These are phyloP conservation scores for Falco biarmicus DNA, from an alignment of 2,797 vertebrate species.

Conservation along the genomic window DNA sequence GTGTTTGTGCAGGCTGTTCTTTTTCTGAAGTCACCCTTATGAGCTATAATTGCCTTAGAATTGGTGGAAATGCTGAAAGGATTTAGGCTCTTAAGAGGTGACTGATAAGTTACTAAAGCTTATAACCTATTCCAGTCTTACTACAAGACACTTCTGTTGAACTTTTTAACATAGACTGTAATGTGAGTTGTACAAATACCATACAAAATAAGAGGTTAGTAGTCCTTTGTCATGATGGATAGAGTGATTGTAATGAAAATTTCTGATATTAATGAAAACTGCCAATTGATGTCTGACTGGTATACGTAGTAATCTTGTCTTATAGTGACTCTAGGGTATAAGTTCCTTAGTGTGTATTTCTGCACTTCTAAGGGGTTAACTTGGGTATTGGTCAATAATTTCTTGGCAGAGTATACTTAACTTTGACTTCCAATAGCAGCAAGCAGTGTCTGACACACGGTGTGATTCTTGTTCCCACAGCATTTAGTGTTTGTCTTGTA, in stretches of 20 bases:
- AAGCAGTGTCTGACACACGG: conserved; percentile 63
- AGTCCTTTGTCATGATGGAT: rapidly evolving
- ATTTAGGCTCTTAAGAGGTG: not conserved
- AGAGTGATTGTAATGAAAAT: not conserved
- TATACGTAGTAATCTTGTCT: rapidly evolving
- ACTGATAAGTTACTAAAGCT: not conserved
- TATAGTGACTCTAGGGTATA: not conserved
- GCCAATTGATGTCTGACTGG: rapidly evolving
- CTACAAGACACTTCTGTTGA: not conserved
- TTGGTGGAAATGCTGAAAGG: not conserved
- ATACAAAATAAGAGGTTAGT: not conserved
- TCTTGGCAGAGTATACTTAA: conserved; percentile 64
- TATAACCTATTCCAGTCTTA: not conserved
- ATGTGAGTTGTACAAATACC: not conserved
- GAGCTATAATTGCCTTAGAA: not conserved
- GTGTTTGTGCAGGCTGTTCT: not conserved
- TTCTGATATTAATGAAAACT: not conserved
- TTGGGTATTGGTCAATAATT: not conserved
- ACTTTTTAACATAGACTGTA: not conserved
- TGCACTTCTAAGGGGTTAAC: conserved; percentile 14
- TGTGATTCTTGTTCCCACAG: conserved; percentile 81
- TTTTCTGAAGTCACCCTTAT: not conserved
- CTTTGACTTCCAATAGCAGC: conserved; percentile 60
- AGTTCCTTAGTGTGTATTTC: not conserved
- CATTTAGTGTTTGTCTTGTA: conserved; percentile 76